A percentile compares a stretch with the other conserved stretches of the same genome.
Evolutionary conservation across 2,888 invertebrate species (phyloP).

Genomic region (Matsumyia berberina): DNA sequence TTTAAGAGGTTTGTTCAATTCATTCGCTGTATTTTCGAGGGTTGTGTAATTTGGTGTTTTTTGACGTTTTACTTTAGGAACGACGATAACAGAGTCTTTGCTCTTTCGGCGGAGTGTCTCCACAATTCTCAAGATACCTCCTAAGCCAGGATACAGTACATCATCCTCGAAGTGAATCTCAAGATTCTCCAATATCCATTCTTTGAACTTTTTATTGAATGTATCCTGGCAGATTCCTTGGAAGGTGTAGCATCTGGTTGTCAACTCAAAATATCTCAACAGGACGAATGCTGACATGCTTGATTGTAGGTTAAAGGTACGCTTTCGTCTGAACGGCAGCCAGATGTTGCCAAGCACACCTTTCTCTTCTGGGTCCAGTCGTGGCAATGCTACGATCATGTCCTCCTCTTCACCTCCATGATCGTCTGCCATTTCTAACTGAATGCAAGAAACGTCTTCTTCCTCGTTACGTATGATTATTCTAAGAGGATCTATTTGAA

Average conservation of each 20-base stretch:
- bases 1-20: not conserved
- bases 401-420: conserved; percentile 78
- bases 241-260: conserved; percentile 81
- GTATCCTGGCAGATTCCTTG: conserved; percentile 79
- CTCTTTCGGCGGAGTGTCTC: conserved; percentile 77
- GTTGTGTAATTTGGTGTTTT: conserved; percentile 8
- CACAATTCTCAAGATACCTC: conserved; percentile 81
- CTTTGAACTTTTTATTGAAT: conserved; percentile 80
- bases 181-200: conserved; percentile 81
- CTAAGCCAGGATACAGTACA: conserved; percentile 83
- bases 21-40: not conserved
- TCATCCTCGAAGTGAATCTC: conserved; percentile 81
- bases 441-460: conserved; percentile 79
- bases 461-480: conserved; percentile 56
- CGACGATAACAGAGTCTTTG: not conserved
- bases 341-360: conserved; percentile 81
- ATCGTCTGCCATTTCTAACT: conserved; percentile 79
- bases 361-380: conserved; percentile 79
- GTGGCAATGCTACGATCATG: conserved; percentile 82
- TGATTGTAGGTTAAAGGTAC: conserved; percentile 81
- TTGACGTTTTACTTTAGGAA: conserved; percentile 30
- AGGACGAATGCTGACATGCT: conserved; percentile 80
- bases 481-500: conserved; percentile 78
- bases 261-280: conserved; percentile 81
- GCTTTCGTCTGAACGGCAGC: conserved; percentile 82